Evolutionary conservation across 2,888 invertebrate species (phyloP).

Genomic region (Phalera bucephala): DNA sequence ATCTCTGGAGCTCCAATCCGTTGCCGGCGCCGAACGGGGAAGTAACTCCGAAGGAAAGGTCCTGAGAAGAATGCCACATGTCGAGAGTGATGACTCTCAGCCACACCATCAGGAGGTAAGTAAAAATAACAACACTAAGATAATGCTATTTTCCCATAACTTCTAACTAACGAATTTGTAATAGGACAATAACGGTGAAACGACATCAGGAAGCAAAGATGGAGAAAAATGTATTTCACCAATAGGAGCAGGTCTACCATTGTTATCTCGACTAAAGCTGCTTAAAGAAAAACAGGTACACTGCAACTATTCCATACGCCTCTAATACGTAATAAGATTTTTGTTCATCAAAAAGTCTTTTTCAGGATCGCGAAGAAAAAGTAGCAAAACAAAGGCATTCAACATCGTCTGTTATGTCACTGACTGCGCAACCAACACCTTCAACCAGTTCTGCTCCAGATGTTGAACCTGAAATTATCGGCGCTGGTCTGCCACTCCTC

Average conservation of each 20-base stretch:
- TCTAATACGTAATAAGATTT: too few relatives aligned
- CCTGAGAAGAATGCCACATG: conserved; percentile 88
- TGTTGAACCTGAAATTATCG: conserved; percentile 85
- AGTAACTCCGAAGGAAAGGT: conserved; percentile 75
- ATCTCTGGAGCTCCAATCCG: conserved; percentile 83
- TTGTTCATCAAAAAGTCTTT: conserved; percentile 13
- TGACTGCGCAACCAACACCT: conserved; percentile 82
- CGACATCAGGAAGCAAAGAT: conserved; percentile 74
- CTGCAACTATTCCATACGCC: neutral
- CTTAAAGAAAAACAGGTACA: conserved; percentile 92
- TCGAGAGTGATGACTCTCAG: conserved; percentile 88
- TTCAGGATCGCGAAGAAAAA: conserved; percentile 78
- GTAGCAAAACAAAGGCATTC: conserved; percentile 72
- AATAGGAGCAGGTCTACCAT: conserved; percentile 92
- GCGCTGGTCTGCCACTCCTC: conserved; percentile 87
- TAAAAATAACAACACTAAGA: too few relatives aligned
- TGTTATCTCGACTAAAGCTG: conserved; percentile 89
- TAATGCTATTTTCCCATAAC: too few relatives aligned
- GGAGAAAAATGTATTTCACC: conserved; percentile 86
- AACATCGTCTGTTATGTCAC: conserved; percentile 57
- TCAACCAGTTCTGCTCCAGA: conserved; percentile 84
- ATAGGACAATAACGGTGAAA: conserved; percentile 71
- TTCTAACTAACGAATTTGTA: too few relatives aligned
- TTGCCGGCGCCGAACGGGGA: conserved; percentile 64
- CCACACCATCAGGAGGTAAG: conserved; percentile 58